A percentile compares a stretch with the other conserved stretches of the same genome.
Conservation (phyloP, 1,140 invertebrate genomes). For the Venturia canescens region DNA sequence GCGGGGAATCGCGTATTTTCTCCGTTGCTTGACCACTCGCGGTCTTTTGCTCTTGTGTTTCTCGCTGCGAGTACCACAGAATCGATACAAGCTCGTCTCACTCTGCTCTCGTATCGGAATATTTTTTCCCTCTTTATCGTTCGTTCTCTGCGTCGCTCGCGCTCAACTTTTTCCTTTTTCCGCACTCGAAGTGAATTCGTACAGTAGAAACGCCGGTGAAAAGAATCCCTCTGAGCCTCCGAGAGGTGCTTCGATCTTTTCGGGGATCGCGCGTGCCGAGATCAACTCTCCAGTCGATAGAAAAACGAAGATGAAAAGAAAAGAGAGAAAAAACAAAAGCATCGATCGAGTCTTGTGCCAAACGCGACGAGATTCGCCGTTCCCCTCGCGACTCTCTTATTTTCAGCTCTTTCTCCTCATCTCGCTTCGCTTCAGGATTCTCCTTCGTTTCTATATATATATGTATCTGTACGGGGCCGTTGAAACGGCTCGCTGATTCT, state of each 20-base stretch:
- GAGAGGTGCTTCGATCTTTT: slow-evolving; percentile 18
- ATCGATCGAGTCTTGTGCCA: slow-evolving; percentile 34
- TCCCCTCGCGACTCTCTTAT: slow-evolving; percentile 17
- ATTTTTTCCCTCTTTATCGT: slow-evolving; percentile 19
- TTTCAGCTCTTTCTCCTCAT: background rate
- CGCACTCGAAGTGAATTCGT: slow-evolving; percentile 24
- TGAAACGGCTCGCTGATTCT: slow-evolving; percentile 35
- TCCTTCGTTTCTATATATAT: background rate
- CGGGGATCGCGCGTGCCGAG: slow-evolving; percentile 48
- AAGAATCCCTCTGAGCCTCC: slow-evolving; percentile 13
- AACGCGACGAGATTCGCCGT: slow-evolving; percentile 14
- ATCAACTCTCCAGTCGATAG: slow-evolving; percentile 13
- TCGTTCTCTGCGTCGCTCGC: slow-evolving; percentile 26
- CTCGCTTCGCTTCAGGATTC: slow-evolving; percentile 3
- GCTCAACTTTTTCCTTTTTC: slow-evolving; percentile 23
- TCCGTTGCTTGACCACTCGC: slow-evolving; percentile 38
- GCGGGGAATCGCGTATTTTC: slow-evolving; percentile 44
- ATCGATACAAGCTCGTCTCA: slow-evolving; percentile 48
- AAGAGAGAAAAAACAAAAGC: background rate
- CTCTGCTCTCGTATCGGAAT: background rate
- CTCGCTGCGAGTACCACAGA: slow-evolving; percentile 16
- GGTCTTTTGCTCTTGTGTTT: slow-evolving; percentile 1
- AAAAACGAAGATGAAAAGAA: slow-evolving; percentile 20
- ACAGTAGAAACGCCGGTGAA: slow-evolving; percentile 25
- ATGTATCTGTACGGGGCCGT: background rate